Evolutionary conservation across 2,888 invertebrate species (phyloP).

Genomic region (Loripinus fragilis): DNA sequence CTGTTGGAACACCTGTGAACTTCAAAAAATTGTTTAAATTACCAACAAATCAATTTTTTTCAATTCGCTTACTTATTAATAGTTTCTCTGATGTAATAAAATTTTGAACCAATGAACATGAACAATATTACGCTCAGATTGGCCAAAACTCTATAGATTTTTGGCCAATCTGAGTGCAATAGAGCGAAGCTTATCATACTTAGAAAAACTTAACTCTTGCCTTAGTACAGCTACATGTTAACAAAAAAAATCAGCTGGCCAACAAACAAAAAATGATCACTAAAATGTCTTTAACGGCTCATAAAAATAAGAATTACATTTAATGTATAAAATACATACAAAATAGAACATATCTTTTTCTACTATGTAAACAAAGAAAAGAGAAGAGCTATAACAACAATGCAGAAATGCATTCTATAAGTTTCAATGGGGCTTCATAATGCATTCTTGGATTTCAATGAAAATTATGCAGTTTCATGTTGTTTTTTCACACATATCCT

Average conservation of each 20-base stretch:
- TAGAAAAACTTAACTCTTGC: too few relatives aligned
- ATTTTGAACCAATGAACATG: too few relatives aligned
- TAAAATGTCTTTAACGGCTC: slow-evolving; percentile 2
- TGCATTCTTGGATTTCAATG: slow-evolving; percentile 1
- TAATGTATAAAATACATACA: slow-evolving; percentile 12
- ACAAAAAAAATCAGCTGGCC: neutral
- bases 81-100: too few relatives aligned
- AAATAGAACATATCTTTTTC: neutral
- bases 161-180: too few relatives aligned
- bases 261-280: neutral
- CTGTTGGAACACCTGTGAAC: too few relatives aligned
- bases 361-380: neutral
- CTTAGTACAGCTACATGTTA: too few relatives aligned
- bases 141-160: too few relatives aligned
- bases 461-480: slow-evolving; percentile 9
- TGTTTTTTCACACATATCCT: neutral
- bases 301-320: slow-evolving; percentile 5
- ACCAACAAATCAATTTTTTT: too few relatives aligned
- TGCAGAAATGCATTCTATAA: slow-evolving; percentile 6
- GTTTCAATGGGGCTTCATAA: neutral
- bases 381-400: slow-evolving; percentile 1
- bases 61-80: too few relatives aligned
- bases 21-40: too few relatives aligned
- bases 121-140: too few relatives aligned
- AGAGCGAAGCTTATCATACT: too few relatives aligned